Conservation (phyloP, 2,888 invertebrate genomes). For the Busseola fusca region DNA sequence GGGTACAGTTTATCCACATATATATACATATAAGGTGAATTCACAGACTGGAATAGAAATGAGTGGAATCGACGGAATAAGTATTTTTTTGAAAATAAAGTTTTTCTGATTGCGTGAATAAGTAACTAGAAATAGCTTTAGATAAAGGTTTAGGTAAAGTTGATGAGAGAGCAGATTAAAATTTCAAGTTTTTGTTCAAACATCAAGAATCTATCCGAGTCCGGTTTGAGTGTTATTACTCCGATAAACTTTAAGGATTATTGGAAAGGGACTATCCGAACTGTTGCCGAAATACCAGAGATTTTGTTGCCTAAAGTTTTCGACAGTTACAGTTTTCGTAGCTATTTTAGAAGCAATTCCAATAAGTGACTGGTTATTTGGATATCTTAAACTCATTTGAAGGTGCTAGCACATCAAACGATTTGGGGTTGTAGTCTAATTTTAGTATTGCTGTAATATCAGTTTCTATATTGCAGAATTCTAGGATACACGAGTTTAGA, state of each 20-base stretch:
- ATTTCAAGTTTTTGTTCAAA: constrained; percentile 34
- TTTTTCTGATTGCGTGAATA: constrained; percentile 14
- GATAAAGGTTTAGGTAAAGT: constrained; percentile 12
- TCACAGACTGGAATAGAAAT: constrained; percentile 14
- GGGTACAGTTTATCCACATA: constrained; percentile 42
- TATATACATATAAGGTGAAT: constrained; percentile 31
- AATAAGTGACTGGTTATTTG: constrained; percentile 10
- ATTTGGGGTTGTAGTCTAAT: not conserved
- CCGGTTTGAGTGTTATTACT: constrained; percentile 45
- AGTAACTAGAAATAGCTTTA: not conserved
- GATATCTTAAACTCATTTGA: not conserved
- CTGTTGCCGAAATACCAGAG: constrained; percentile 20
- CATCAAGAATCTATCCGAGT: constrained; percentile 28
- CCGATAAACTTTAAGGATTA: constrained; percentile 39
- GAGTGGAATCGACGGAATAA: constrained; percentile 20
- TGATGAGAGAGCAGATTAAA: constrained; percentile 19
- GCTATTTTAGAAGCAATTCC: constrained; percentile 29
- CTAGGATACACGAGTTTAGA: not conserved
- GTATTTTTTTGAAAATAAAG: not conserved
- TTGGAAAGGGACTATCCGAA: constrained; percentile 28
- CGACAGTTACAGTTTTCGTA: constrained; percentile 23
- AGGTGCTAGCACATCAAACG: not conserved
- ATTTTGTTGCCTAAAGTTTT: constrained; percentile 31
- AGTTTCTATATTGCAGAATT: not conserved
- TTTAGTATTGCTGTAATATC: not conserved